A percentile compares a stretch with the other conserved stretches of the same genome.
Conservation (phyloP, 2,888 invertebrate genomes). For the Cinara cedri region DNA sequence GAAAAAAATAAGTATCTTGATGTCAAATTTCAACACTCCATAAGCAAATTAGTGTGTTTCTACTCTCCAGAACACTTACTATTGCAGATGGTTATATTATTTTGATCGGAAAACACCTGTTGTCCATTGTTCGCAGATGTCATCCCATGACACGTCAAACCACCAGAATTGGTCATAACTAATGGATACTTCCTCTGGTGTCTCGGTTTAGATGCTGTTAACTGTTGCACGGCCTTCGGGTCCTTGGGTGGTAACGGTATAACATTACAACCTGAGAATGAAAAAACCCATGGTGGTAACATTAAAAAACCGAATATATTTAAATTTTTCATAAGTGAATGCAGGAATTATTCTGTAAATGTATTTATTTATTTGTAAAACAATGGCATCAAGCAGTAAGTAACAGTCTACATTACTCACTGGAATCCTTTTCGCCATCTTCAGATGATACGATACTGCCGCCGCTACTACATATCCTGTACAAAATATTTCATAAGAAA, state of each 20-base stretch:
- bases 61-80: background rate
- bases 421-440: conserved; percentile 31
- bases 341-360: too few species aligned
- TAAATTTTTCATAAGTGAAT: background rate
- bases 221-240: conserved; percentile 67
- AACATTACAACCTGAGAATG: conserved; percentile 66
- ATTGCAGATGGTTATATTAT: background rate
- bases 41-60: too few species aligned
- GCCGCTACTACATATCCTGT: background rate
- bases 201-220: conserved; percentile 71
- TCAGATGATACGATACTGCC: background rate
- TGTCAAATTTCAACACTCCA: too few species aligned
- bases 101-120: conserved; percentile 25
- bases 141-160: background rate
- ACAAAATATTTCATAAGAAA: conserved; percentile 1
- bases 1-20: background rate
- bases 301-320: conserved; percentile 19
- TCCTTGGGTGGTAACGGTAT: conserved; percentile 82
- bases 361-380: too few species aligned
- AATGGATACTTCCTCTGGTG: conserved; percentile 83
- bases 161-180: conserved; percentile 68
- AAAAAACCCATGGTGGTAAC: background rate
- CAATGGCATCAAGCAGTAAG: too few species aligned
- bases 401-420: background rate
- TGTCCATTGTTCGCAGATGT: background rate